These are phyloP conservation scores for Kuschelorhynchus macadamiae DNA, from an alignment of 2,888 invertebrate species.

Conservation along the genomic window DNA sequence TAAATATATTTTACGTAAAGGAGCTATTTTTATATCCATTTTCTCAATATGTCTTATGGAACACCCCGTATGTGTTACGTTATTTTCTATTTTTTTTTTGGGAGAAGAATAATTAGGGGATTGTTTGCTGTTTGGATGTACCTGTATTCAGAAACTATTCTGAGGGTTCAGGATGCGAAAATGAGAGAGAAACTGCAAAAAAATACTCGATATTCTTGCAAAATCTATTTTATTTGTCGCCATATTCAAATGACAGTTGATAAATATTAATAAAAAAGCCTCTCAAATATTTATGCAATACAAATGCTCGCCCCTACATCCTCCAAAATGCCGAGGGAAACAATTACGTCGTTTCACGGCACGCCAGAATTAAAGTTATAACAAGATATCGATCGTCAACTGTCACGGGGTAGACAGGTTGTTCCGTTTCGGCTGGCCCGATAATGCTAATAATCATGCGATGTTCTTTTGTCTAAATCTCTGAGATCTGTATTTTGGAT, in stretches of 20 bases:
- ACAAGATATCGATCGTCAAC: conserved; percentile 47
- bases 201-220: too few relatives aligned
- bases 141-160: too few relatives aligned
- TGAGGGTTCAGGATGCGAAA: not conserved
- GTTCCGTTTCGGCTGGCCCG: conserved; percentile 45
- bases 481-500: conserved; percentile 41
- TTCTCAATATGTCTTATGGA: too few relatives aligned
- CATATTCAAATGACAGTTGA: not conserved
- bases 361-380: conserved; percentile 47
- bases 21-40: too few relatives aligned
- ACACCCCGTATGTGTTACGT: too few relatives aligned
- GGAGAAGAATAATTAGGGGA: too few relatives aligned
- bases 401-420: conserved; percentile 44
- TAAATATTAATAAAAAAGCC: too few relatives aligned
- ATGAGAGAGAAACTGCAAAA: too few relatives aligned
- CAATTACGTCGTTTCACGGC: conserved; percentile 44
- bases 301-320: conserved; percentile 11
- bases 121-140: too few relatives aligned
- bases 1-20: too few relatives aligned
- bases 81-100: too few relatives aligned
- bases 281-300: conserved; percentile 9
- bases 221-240: not conserved
- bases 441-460: conserved; percentile 49
- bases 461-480: conserved; percentile 44
- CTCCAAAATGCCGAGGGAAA: conserved; percentile 36